Evolutionary conservation across 2,113 vertebrate genomes (phyloP), one percentile per base, ranked within the genome.

Genomic region (Heterotis niloticus): DNA sequence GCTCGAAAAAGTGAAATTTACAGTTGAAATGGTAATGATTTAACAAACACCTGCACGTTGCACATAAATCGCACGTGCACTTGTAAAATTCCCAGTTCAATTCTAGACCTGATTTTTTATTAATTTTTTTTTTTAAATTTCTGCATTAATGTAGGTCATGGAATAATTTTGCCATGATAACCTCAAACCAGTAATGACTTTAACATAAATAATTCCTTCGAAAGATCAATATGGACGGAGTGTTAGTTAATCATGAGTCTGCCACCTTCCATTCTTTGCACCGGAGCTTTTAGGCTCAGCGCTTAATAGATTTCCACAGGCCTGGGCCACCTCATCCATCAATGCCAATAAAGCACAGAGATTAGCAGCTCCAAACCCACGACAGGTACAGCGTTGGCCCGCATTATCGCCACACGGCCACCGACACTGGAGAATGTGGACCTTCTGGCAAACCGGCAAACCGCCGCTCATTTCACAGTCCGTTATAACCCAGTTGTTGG

Each of bases 301-400:
- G 56, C 34, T 68, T 81, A 80, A 70, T 75, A 75, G 56, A 80
- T 78, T 83, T 83, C 79, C 64, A 75, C 72, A 83, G 71, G 56
- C 28, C 60, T 54, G 57, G 72, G 56, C 57, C 11, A 20, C 75
- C 70, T 75, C 79, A 78, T 83, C 68, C 64, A 83, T 83, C 79
- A 83, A n/a, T 80, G 82, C 79, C 82, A 83, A 75, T 75, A 83
- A 56, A 51, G n/a, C 71, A 28, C 26, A 54, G 79, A 78, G 51
- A 78, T 78, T 70, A 75, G 79, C 54, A 73, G 17, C 62, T 51
- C 34, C 51, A 34, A 75, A 73, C 75, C 72, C 60, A 64, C 74
- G 60, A 73, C 64, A 65, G 29, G 34, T 23, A 60, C 24, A 59
- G 59, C 64, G 74, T 62, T 74, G 76, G 23, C 23, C 23, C n/a